These are phyloP conservation scores for Zelleria hepariella DNA, from an alignment of 2,888 invertebrate species.

Conservation along the genomic window DNA sequence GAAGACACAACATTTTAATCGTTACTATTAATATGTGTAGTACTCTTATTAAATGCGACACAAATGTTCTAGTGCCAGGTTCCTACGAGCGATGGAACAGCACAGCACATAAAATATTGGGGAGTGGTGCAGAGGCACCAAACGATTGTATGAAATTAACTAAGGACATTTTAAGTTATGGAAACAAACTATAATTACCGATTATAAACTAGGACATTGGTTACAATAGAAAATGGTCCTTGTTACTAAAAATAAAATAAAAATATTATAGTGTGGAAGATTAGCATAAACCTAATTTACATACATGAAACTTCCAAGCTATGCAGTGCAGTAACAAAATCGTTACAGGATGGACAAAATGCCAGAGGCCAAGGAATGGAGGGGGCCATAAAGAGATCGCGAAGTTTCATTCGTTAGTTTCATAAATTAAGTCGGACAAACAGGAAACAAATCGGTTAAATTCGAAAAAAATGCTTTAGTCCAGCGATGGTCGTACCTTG, in stretches of 20 bases:
- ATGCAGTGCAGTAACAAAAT: no score
- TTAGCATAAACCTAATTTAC: no score
- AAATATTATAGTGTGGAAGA: not conserved
- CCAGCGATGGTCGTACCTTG: not conserved
- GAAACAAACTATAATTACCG: not conserved
- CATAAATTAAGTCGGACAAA: no score
- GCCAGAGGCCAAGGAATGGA: no score
- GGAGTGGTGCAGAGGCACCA: not conserved
- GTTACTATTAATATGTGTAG: constrained; percentile 5
- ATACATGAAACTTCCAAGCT: no score
- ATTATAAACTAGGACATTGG: not conserved
- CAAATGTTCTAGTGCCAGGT: constrained; percentile 40
- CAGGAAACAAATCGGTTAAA: no score
- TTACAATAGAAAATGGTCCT: not conserved
- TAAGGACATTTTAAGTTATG: constrained; percentile 27
- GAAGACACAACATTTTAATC: constrained; percentile 43
- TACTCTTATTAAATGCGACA: constrained; percentile 13
- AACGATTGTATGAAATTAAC: constrained; percentile 32
- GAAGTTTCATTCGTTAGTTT: no score
- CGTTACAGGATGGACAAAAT: no score
- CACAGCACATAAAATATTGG: constrained; percentile 29
- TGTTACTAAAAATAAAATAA: not conserved
- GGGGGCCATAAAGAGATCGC: no score
- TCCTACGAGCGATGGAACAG: constrained; percentile 20
- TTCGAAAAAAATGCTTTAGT: no score